Base-by-base conservation (phyloP, 2,113 vertebrate species). In the Serilophus lunatus region DNA sequence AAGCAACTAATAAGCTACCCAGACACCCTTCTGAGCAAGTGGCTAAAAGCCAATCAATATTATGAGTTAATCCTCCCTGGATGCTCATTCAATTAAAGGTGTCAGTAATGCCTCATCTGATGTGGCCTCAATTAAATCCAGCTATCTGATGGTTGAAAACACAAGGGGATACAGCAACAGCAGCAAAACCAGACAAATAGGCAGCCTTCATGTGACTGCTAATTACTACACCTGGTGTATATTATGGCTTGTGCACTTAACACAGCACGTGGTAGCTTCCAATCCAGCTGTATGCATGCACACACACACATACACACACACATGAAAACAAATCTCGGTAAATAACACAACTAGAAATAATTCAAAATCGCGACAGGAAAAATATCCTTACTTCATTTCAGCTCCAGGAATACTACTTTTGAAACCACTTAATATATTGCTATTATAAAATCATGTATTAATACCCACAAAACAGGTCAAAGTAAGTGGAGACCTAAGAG, bases 11-110 rank as follows among this genome's bases (percentile, higher is more conserved):
- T 98, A 98, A 98, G 98, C 98, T 98, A 98, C 93, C 98, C 97
- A 98, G 98, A 98, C 98, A 98, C 97, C 98, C 98, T 98, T 98
- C 98, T 97, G 97, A 98, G 98, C 98, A 98, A 98, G 98, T 98
- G 98, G 98, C 98, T 98, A 98, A 98, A 98, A 98, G 98, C 98
- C 98, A 98, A 98, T 98, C 98, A 98, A 98, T 98, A 98, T 98
- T 98, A 98, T 98, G 98, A 98, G 98, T 97, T 97, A 98, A 98
- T 98, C 96, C 97, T 98, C 97, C 98, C 98, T 97, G 98, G 97
- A 98, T 98, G 97, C 98, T 98, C 98, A 98, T 98, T 98, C 98
- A 98, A 98, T 98, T 98, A 98, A 98, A 98, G 98, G 98, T 98
- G 98, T 98, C 98, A 98, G 98, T 98, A 98, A 98, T 98, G 98